Conservation (phyloP, 2,113 vertebrate species). For the Panthera uncia region DNA sequence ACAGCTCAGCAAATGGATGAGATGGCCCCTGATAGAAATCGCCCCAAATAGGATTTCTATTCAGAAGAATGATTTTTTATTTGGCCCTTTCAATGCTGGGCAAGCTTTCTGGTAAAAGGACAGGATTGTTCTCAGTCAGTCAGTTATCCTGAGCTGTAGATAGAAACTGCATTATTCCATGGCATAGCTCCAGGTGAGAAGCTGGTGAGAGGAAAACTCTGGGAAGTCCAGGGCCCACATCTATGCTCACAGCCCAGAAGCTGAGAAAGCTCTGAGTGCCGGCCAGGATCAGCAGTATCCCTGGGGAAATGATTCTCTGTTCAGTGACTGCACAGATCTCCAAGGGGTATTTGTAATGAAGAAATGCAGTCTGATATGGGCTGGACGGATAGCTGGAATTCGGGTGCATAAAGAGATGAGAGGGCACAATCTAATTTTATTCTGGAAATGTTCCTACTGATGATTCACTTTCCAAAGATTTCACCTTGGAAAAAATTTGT, state of each 20-base stretch:
- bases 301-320: neutral
- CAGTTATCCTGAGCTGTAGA: neutral
- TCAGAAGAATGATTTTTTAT: neutral
- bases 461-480: conserved; percentile 14
- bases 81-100: neutral
- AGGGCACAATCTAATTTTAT: neutral
- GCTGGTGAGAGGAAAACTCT: neutral
- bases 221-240: neutral
- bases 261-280: neutral
- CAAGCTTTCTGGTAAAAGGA: neutral
- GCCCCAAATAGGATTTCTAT: neutral
- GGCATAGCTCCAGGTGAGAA: neutral
- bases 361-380: neutral
- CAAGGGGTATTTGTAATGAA: neutral
- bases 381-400: neutral
- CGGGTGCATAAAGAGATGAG: neutral
- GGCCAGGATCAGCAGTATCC: neutral
- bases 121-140: neutral
- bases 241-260: neutral
- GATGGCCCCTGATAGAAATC: neutral
- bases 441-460: neutral
- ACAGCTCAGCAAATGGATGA: neutral
- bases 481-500: neutral
- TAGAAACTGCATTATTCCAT: neutral
- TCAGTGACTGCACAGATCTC: neutral